phyloP scores from a whole-genome alignment of 2,113 vertebrate species.

The Carassius gibelio region DNA sequence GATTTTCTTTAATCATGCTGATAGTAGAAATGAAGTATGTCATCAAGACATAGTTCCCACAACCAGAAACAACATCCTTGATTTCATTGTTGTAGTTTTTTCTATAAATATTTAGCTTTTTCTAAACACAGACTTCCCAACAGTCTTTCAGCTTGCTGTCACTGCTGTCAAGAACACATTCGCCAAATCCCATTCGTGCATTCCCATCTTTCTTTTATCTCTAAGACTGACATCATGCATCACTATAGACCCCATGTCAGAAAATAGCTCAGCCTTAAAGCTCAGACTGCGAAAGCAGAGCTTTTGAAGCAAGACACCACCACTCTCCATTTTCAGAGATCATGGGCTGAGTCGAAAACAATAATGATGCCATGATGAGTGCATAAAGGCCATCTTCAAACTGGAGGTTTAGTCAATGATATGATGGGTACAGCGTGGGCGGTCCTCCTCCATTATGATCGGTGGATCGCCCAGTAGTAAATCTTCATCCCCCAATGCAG shows the following conservation, averaged over 20 bases:
- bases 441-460: slow-evolving; percentile 75
- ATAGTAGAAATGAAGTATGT: background rate
- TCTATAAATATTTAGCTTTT: background rate
- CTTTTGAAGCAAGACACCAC: background rate
- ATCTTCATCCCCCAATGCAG: slow-evolving; percentile 81
- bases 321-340: background rate
- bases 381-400: background rate
- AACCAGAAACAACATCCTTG: too few species aligned
- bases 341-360: background rate
- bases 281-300: background rate
- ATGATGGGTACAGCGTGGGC: slow-evolving; percentile 29
- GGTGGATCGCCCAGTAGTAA: slow-evolving; percentile 80
- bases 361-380: background rate
- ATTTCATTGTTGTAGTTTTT: background rate
- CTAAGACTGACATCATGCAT: background rate
- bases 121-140: background rate
- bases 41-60: background rate
- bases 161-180: background rate
- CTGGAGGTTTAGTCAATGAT: slow-evolving; percentile 46
- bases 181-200: background rate
- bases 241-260: background rate
- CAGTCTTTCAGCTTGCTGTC: background rate
- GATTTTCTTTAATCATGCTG: slow-evolving; percentile 6
- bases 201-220: background rate
- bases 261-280: slow-evolving; percentile 10